A percentile compares a stretch with the other conserved stretches of the same genome.
Evolutionary conservation across 2,113 vertebrate genomes (phyloP).

Genomic region (Euleptes europaea): DNA sequence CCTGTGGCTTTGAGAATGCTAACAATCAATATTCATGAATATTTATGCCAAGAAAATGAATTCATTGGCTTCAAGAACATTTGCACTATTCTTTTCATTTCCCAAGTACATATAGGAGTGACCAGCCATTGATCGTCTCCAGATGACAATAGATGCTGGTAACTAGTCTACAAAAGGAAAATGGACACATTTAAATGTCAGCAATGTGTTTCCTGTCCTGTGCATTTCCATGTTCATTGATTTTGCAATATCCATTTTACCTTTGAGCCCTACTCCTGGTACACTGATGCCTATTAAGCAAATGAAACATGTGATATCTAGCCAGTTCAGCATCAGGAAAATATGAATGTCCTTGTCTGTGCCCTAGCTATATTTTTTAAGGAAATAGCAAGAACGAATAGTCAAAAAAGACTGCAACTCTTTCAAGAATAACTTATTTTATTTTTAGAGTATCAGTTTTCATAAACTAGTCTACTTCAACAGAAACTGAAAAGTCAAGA

Average conservation of each 20-base stretch:
- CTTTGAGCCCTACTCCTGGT: constrained; percentile 16
- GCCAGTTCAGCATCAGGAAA: constrained; percentile 23
- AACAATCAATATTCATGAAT: constrained; percentile 6
- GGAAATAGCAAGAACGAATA: background rate
- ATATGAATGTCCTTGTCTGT: constrained; percentile 12
- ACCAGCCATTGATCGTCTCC: background rate
- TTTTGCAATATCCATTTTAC: constrained; percentile 10
- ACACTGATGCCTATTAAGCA: constrained; percentile 1
- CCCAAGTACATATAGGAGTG: background rate
- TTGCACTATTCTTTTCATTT: background rate
- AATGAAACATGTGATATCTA: constrained; percentile 22
- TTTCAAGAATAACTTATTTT: too few species aligned
- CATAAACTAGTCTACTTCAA: background rate
- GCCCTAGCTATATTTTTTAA: constrained; percentile 6
- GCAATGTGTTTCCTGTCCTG: background rate
- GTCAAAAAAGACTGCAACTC: too few species aligned
- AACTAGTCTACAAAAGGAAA: background rate
- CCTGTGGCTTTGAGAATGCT: background rate
- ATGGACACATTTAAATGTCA: background rate
- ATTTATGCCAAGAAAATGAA: background rate
- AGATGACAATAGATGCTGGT: background rate
- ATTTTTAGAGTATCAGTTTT: background rate
- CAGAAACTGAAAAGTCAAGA: background rate
- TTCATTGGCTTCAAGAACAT: constrained; percentile 4
- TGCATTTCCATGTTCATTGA: constrained; percentile 13